Evolutionary conservation across 2,113 vertebrate genomes (phyloP).

Genomic region (human): DNA sequence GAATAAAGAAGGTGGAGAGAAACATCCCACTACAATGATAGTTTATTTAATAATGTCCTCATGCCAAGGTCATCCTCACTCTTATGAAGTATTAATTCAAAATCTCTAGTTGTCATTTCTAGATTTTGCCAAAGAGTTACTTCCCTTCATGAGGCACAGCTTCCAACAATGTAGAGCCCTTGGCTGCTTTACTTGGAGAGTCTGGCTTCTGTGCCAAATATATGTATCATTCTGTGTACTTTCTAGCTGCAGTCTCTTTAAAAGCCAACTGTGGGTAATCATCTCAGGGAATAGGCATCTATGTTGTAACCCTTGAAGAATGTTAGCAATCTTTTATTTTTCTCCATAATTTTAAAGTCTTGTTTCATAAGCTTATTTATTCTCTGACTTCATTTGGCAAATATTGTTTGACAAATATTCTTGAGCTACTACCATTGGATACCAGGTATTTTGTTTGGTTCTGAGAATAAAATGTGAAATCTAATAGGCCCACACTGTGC

Average conservation of each 20-base stretch:
- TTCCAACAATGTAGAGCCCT: conserved; percentile 21
- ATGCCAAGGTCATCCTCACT: conserved; percentile 53
- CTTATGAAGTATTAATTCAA: conserved; percentile 61
- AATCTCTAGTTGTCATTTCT: conserved; percentile 66
- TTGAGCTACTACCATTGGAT: background rate
- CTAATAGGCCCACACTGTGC: background rate
- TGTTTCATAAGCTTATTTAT: background rate
- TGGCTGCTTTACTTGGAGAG: conserved; percentile 51
- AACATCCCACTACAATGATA: background rate
- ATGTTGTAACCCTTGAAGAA: background rate
- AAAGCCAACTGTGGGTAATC: conserved; percentile 3
- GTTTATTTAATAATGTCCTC: conserved; percentile 30
- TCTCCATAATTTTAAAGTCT: background rate
- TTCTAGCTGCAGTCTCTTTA: conserved; percentile 29
- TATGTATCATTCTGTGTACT: conserved; percentile 53
- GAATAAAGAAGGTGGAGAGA: background rate
- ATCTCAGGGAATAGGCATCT: background rate
- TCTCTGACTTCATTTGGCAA: background rate
- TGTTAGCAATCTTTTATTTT: background rate
- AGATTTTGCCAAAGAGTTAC: conserved; percentile 61
- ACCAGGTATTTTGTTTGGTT: background rate
- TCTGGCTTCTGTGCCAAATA: conserved; percentile 53
- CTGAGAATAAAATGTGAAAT: background rate
- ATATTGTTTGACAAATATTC: background rate
- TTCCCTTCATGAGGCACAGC: conserved; percentile 16